Percentiles rank a stretch among this genome's conserved stretches.
Evolutionary conservation across 2,797 vertebrate genomes (phyloP).

Genomic region (Aselliscus stoliczkanus): DNA sequence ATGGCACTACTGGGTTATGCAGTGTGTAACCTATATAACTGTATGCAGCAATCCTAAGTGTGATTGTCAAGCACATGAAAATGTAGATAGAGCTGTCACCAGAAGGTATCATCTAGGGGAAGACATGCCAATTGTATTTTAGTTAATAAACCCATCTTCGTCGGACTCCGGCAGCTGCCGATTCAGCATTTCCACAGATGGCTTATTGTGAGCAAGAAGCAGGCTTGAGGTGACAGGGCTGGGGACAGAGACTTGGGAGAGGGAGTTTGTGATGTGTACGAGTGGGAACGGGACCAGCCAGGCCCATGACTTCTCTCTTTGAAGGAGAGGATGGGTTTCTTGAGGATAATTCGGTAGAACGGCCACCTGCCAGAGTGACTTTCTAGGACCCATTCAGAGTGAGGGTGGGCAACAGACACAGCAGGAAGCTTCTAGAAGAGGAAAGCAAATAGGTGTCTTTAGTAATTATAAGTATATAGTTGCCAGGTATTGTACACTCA

Average conservation of each 20-base stretch:
- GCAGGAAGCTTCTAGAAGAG: slow-evolving; percentile 11
- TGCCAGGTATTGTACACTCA: background rate
- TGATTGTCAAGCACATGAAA: background rate
- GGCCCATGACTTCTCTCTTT: background rate
- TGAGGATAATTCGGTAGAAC: background rate
- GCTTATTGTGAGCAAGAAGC: background rate
- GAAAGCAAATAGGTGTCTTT: background rate
- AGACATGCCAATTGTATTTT: background rate
- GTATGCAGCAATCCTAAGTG: background rate
- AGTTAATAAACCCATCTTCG: background rate
- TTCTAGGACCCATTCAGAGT: background rate
- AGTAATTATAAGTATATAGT: background rate
- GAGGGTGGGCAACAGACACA: background rate
- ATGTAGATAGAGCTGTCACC: background rate
- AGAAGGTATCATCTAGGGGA: background rate
- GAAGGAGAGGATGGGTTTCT: background rate
- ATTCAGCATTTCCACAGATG: background rate
- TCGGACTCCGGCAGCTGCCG: background rate
- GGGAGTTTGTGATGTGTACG: background rate
- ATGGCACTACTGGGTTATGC: background rate
- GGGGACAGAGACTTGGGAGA: background rate
- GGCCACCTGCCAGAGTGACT: background rate
- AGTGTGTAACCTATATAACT: background rate
- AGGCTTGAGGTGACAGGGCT: background rate
- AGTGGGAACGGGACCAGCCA: background rate